Evolutionary conservation across 2,888 invertebrate genomes (phyloP).

Genomic region (Acanthosoma haemorrhoidale): DNA sequence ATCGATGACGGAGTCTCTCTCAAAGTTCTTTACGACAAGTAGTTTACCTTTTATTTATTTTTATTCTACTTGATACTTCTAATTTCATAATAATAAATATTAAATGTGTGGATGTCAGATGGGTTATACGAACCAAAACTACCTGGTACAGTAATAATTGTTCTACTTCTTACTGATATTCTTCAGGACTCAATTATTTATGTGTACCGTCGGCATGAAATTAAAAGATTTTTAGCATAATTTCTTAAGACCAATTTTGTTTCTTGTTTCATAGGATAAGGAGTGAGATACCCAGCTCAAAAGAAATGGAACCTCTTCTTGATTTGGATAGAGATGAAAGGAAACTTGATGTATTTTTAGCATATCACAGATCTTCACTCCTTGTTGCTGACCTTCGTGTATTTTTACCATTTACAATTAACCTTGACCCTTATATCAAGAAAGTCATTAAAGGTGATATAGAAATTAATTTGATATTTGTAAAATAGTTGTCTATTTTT

Average conservation of each 20-base stretch:
- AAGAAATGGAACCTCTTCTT: slow-evolving; percentile 81
- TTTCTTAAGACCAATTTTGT: background rate
- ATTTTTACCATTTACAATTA: slow-evolving; percentile 96
- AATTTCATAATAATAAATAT: no score
- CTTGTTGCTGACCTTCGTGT: slow-evolving; percentile 85
- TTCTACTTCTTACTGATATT: no score
- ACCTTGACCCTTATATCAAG: slow-evolving; percentile 94
- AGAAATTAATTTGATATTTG: no score
- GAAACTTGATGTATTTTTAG: slow-evolving; percentile 88
- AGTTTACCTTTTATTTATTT: slow-evolving; percentile 45
- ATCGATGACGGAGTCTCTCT: slow-evolving; percentile 81
- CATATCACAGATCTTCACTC: slow-evolving; percentile 78
- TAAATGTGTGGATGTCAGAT: no score
- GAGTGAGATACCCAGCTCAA: slow-evolving; percentile 71
- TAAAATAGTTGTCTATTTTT: no score
- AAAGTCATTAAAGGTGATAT: slow-evolving; percentile 95
- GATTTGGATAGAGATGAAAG: slow-evolving; percentile 92
- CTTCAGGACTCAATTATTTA: background rate
- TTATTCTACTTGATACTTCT: no score
- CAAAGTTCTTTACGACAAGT: slow-evolving; percentile 91
- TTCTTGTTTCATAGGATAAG: slow-evolving; percentile 58
- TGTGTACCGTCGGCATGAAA: background rate
- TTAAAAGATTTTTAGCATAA: background rate
- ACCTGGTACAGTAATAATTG: background rate
- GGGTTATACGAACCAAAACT: no score